Base-by-base conservation (phyloP, 2,888 invertebrate species). In the Stenichneumon culpator region DNA sequence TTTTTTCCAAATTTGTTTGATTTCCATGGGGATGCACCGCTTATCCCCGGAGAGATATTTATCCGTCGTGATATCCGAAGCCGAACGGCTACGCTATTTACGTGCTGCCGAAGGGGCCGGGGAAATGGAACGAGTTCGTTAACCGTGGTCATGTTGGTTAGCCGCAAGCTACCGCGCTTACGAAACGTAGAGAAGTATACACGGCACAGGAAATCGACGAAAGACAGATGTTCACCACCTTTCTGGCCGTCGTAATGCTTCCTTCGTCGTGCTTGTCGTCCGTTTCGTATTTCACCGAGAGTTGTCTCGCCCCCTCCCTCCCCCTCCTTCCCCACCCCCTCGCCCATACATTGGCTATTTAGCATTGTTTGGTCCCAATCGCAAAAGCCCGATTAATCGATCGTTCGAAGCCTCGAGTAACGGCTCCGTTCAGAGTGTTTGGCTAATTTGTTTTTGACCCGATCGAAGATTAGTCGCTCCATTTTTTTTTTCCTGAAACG, bases 141-240 rank as follows among this genome's bases (percentile, higher is more conserved):
- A 90, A 90, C 88, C 89, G 89, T 88, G 90, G 90, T 89, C 86
- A 87, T 57, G 88, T 90, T 84, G 90, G 90, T 90, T 89, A 90
- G 87, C 90, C 90, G 80, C 89, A 88, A 87, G 87, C 89, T 89
- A 88, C 89, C 86, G 84, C 77, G 82, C 84, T 87, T 86, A 85
- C 86, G 86, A 80, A 84, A 77, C 86, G 82, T 68, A 22, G 52
- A 63, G 68, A 67, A n/a, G 32, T n/a, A 39, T 60, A 60, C 19
- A 52, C n/a, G 50, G 73, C 68, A 50, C 54, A 74, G 83, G 60
- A 86, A 86, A 86, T 83, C 63, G 77, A 86, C 77, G 79, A 83
- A 83, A 86, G 83, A 80, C 82, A 80, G 80, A 86, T 86, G 82
- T 83, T 86, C 77, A 77, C 72, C 80, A 86, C 83, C 82, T 82